Base-by-base conservation (phyloP, 2,888 invertebrate genomes). In the Tenthredo notha region DNA sequence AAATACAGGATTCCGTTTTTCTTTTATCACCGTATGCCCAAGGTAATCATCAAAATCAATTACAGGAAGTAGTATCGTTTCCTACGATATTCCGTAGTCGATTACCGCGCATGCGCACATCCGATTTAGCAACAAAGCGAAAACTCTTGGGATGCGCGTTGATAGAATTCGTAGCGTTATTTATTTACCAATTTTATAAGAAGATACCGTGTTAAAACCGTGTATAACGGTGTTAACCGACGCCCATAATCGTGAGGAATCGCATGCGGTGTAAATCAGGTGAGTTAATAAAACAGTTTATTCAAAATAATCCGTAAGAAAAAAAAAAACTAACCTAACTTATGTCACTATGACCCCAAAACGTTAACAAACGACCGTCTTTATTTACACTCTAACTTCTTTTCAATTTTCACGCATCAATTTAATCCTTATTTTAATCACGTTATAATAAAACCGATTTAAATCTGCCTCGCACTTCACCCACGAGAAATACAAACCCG, bases 281-380 rank as follows among this genome's bases (percentile, higher is more conserved):
- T 88, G 84, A 85, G 88, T 87, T 9, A 9, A 70, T 21, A 5
- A 37, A 40, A 18, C 10, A 12, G 29, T 54, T 78, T 85, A 82
- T 43, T 61, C 25, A 47, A 54, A 82, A 72, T 67, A 67, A 50
- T 40, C 84, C 29, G 40, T 61, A 61, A 3, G 33, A 7, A 37
- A 37, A 21, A 18, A 61, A 58, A 58, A 18, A 85, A 84, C 85
- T 88, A 88, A 88, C 88, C 88, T 88, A 70, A 29, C 29, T 40
- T 80, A 82, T 67, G 72, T 84, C 72, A 67, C 33, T 37, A 25
- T 78, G 75, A 80, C 80, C 80, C 33, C 80, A 12, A 74, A 74
- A 80, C 40, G 58, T 80, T 61, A 7, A 33, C 61, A 61, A 80
- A 40, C 80, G 77, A 50, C 6, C 54, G 54, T 77, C 54, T 37